phyloP scores from a whole-genome alignment of 2,888 invertebrate species.

The Hydrotaea diabolus region DNA sequence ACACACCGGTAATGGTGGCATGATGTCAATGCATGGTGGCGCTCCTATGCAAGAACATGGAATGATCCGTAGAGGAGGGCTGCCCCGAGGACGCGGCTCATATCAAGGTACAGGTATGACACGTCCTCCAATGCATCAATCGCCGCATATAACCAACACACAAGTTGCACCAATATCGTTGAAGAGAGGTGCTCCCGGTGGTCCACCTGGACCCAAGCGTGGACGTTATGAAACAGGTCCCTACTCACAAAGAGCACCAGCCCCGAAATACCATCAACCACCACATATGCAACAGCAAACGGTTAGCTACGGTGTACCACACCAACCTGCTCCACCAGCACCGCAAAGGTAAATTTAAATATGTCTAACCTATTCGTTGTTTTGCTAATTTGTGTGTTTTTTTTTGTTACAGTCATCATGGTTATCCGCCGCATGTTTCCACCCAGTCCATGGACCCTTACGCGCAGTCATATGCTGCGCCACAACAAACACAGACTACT shows the following conservation, averaged over 20 bases:
- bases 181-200: conserved; percentile 80
- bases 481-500: conserved; percentile 75
- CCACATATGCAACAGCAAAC: conserved; percentile 74
- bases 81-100: conserved; percentile 79
- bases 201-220: conserved; percentile 79
- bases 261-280: conserved; percentile 79
- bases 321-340: conserved; percentile 72
- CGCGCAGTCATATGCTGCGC: conserved; percentile 78
- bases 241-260: conserved; percentile 78
- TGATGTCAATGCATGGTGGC: conserved; percentile 71
- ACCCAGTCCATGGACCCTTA: conserved; percentile 80
- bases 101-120: conserved; percentile 77
- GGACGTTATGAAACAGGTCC: conserved; percentile 80
- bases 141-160: conserved; percentile 78
- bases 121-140: conserved; percentile 75
- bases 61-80: conserved; percentile 76
- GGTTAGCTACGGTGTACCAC: conserved; percentile 73
- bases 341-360: conserved; percentile 72
- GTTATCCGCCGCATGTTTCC: conserved; percentile 79
- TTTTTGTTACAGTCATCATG: conserved; percentile 75
- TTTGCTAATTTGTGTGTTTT: conserved; percentile 21
- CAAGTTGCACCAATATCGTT: conserved; percentile 79
- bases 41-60: conserved; percentile 73
- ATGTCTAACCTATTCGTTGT: background rate
- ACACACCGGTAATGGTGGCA: conserved; percentile 73